A percentile compares a stretch with the other conserved stretches of the same genome.
phyloP scores from a whole-genome alignment of 2,113 vertebrate species.

The Naja naja region DNA sequence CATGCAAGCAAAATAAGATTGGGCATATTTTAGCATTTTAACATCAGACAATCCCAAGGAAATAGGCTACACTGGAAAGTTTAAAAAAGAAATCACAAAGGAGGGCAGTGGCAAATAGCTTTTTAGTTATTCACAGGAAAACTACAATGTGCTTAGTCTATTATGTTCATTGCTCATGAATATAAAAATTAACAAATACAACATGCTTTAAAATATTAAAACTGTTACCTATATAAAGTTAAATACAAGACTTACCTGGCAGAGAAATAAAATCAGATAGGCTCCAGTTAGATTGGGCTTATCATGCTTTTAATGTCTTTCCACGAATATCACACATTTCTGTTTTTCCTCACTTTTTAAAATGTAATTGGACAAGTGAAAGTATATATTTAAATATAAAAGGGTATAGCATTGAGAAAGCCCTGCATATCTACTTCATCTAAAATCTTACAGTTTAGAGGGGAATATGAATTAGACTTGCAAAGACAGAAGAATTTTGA shows the following conservation, averaged over 20 bases:
- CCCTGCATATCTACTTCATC: background rate
- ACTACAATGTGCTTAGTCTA: background rate
- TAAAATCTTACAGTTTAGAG: background rate
- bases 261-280: background rate
- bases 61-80: background rate
- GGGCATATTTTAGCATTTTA: background rate
- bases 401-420: background rate
- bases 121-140: background rate
- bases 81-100: background rate
- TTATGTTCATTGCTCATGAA: background rate
- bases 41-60: background rate
- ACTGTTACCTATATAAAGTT: background rate
- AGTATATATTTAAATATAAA: background rate
- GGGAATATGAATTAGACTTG: background rate
- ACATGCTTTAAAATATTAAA: background rate
- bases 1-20: background rate
- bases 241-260: background rate
- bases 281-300: too few species aligned
- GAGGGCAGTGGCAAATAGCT: background rate
- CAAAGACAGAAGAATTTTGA: background rate
- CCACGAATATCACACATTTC: background rate
- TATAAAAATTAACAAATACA: background rate
- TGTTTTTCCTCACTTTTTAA: background rate
- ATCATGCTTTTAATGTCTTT: background rate
- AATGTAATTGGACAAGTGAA: background rate